phyloP scores from a whole-genome alignment of 2,888 invertebrate genomes.

The Silvanus unidentatus region DNA sequence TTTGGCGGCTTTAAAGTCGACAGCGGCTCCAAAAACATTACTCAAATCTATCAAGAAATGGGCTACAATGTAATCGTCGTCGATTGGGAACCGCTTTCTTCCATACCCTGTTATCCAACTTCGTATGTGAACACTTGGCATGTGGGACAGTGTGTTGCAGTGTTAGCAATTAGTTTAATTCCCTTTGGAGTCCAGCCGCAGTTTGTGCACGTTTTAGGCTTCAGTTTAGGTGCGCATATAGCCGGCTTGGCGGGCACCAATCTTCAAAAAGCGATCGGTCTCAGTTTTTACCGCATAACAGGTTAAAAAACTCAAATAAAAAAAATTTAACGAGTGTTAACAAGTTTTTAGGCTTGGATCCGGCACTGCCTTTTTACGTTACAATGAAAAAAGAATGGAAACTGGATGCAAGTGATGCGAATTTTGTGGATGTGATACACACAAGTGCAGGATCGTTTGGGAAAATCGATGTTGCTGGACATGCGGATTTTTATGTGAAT shows the following conservation, averaged over 20 bases:
- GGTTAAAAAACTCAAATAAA: slow-evolving; percentile 29
- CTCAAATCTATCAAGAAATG: slow-evolving; percentile 33
- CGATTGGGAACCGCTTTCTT: slow-evolving; percentile 52
- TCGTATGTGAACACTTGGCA: slow-evolving; percentile 55
- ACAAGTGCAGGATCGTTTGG: slow-evolving; percentile 68
- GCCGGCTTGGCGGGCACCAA: slow-evolving; percentile 45
- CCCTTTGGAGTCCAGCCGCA: slow-evolving; percentile 37
- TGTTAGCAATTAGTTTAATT: slow-evolving; percentile 45
- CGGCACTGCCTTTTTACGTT: slow-evolving; percentile 58
- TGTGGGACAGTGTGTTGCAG: slow-evolving; percentile 53
- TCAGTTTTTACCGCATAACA: slow-evolving; percentile 41
- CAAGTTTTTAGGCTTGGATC: slow-evolving; percentile 53
- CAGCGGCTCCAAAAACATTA: slow-evolving; percentile 38
- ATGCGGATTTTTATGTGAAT: slow-evolving; percentile 61
- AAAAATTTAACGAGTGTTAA: not conserved
- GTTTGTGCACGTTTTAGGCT: slow-evolving; percentile 52
- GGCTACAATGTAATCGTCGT: slow-evolving; percentile 44
- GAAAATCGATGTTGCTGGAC: slow-evolving; percentile 53
- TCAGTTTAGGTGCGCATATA: slow-evolving; percentile 56
- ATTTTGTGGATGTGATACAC: slow-evolving; percentile 84
- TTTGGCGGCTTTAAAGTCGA: slow-evolving; percentile 44
- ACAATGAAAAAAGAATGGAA: slow-evolving; percentile 49
- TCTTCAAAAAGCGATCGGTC: slow-evolving; percentile 32
- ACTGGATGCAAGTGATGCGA: slow-evolving; percentile 74
- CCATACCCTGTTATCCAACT: slow-evolving; percentile 52